phyloP scores from a whole-genome alignment of 2,113 vertebrate genomes.

The Platichthys flesus region DNA sequence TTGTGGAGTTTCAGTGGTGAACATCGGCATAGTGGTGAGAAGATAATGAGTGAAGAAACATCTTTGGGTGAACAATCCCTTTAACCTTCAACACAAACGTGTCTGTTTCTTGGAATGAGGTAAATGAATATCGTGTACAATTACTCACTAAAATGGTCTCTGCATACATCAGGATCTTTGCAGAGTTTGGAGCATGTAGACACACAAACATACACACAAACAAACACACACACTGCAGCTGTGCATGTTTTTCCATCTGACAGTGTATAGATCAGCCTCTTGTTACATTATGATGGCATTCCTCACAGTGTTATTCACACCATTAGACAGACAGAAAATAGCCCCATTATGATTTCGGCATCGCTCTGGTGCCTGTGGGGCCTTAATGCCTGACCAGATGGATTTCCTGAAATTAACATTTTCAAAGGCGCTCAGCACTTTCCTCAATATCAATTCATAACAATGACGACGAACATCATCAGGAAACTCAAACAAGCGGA shows the following conservation, averaged over 20 bases:
- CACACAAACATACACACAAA: conserved; percentile 9
- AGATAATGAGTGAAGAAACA: no score
- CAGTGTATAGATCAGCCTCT: conserved; percentile 67
- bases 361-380: conserved; percentile 53
- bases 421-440: conserved; percentile 50
- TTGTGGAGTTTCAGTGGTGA: no score
- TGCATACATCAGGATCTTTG: conserved; percentile 39
- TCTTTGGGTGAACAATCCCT: no score
- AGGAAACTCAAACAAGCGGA: conserved; percentile 6
- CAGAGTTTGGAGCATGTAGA: conserved; percentile 13
- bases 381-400: conserved; percentile 60
- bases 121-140: conserved; percentile 14
- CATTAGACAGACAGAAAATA: conserved; percentile 71
- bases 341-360: conserved; percentile 59
- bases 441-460: conserved; percentile 38
- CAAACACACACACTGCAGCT: conserved; percentile 47
- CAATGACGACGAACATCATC: conserved; percentile 9
- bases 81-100: conserved; percentile 29
- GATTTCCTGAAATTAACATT: conserved; percentile 66
- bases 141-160: conserved; percentile 16
- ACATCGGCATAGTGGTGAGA: no score
- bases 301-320: conserved; percentile 66
- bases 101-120: neutral
- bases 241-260: conserved; percentile 47
- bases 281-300: conserved; percentile 64